Evolutionary conservation across 1,140 invertebrate species (phyloP), one percentile per base, ranked within the genome.

Genomic region (Neocloeon triangulifer): DNA sequence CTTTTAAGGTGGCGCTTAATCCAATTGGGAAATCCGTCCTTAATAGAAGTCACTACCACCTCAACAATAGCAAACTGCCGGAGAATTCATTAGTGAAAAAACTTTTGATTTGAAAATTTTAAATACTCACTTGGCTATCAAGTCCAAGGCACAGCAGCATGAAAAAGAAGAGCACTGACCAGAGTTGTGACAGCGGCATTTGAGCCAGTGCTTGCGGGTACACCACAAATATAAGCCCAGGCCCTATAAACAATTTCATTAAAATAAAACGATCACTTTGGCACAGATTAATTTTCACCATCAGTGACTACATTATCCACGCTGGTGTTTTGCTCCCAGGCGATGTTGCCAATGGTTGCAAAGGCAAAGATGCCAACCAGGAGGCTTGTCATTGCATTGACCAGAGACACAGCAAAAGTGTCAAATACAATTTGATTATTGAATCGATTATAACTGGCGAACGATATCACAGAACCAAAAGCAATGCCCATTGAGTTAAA

Each of bases 391-490:
- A 81, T 52, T 15, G 73, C 73, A 49, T 86, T 86, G 12, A 85
- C 70, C 22, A 75, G 45, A 17, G 76, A 74, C 18, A 89, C 76
- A 0, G 79, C 68, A 13, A 86, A 43, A 0, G 80, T 81, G 44
- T 89, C 81, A 32, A 79, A 67, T 14, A 89, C 56, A 36, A 89
- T 76, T 42, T 81, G 82, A 47, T 91, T 91, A 45, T 80, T 73
- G 48, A 86, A 85, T 48, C 75, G 73, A 53, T 91, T 92, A 56
- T 91, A 92, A 45, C 81, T 88, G n/a, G 82, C 77, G 49, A 89
- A 89, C 43, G 81, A 84, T 45, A 92, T 86, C 61, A 91, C 79
- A 4, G 81, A 84, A 13, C 86, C 86, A 43, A 86, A 84, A 1
- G 80, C 79, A 19, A 88, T 79, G 32, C 82, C 80, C 36, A 91